Evolutionary conservation across 2,113 vertebrate genomes (phyloP), one percentile per base, ranked within the genome.

Genomic region (Casuarius casuarius): DNA sequence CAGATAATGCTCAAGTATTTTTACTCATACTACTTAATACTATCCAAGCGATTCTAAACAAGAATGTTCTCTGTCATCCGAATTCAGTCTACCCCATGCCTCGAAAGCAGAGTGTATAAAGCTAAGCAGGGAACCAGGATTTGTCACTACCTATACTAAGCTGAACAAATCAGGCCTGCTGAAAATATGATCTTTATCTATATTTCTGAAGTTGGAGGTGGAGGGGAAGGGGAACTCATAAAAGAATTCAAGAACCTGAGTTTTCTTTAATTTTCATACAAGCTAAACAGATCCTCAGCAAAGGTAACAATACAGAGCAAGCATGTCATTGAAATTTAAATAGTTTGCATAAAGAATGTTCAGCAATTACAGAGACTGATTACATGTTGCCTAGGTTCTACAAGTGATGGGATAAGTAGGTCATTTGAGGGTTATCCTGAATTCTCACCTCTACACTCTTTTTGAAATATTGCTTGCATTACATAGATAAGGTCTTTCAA

Each of bases 91-190:
- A 12, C 4, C 20, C 8, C 12, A 38, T 31, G 31, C 33, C 17
- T 35, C 1, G 9, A 46, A 0, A 7, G 31, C 2, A 20, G 18
- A 71, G 26, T 3, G 1, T 20, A 4, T 3, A 17, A 70, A 38
- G 38, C 13, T 0, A 3, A 61, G 68, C 2, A 19, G 3, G 12
- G 14, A 31, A 58, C 25, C 35, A 11, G 59, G 20, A 62, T 76
- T 59, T 46, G 26, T 29, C n/a, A 56, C 63, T 33, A 29, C 14
- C 31, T 28, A 10, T 0, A 4, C 20, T 4, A 33, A 58, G 33
- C 28, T 54, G 42, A 48, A 58, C 23, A 40, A 40, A 20, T 8
- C 28, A 51, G 29, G 25, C 13, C 52, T 38, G 46, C 33, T 10
- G 9, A 38, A 77, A 35, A 17, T 3, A 52, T 7, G 3, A 46